Evolutionary conservation across 1,140 invertebrate species (phyloP).

Genomic region (Drosophila pandora): DNA sequence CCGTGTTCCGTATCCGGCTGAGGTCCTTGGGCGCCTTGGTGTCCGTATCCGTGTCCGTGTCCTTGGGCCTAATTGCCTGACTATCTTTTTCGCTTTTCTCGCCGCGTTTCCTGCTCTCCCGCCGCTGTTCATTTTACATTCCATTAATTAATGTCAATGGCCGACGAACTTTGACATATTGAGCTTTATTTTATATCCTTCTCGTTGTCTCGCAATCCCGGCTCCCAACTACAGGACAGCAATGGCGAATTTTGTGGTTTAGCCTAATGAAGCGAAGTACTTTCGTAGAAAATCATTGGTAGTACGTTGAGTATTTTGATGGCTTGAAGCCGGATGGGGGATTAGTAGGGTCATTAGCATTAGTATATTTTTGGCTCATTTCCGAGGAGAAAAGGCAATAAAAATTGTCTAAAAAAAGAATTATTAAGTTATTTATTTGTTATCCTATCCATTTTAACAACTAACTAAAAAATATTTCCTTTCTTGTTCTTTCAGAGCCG

Average conservation of each 20-base stretch:
- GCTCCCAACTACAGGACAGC: neutral
- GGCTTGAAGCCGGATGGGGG: neutral
- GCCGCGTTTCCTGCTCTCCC: constrained; percentile 57
- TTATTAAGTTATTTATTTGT: neutral
- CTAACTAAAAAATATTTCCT: neutral
- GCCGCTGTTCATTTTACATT: constrained; percentile 75
- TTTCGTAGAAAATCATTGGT: neutral
- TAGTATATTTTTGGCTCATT: no score
- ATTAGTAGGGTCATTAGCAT: no score
- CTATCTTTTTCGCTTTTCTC: constrained; percentile 53
- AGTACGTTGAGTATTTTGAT: constrained; percentile 3
- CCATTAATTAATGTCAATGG: constrained; percentile 79
- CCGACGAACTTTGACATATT: constrained; percentile 77
- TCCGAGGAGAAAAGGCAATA: no score
- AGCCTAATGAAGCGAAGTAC: constrained; percentile 12
- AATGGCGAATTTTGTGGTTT: constrained; percentile 16
- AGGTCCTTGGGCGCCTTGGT: constrained; percentile 21
- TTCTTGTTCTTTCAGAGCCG: neutral
- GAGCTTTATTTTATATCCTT: constrained; percentile 52
- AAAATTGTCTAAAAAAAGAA: no score
- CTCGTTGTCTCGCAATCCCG: neutral
- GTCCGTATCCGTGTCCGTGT: constrained; percentile 12
- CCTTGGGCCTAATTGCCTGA: constrained; percentile 65
- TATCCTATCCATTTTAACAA: no score
- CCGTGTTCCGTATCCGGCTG: constrained; percentile 15